A percentile compares a stretch with the other conserved stretches of the same genome.
phyloP scores from a whole-genome alignment of 2,888 invertebrate genomes.

The Hypomecis punctinalis region DNA sequence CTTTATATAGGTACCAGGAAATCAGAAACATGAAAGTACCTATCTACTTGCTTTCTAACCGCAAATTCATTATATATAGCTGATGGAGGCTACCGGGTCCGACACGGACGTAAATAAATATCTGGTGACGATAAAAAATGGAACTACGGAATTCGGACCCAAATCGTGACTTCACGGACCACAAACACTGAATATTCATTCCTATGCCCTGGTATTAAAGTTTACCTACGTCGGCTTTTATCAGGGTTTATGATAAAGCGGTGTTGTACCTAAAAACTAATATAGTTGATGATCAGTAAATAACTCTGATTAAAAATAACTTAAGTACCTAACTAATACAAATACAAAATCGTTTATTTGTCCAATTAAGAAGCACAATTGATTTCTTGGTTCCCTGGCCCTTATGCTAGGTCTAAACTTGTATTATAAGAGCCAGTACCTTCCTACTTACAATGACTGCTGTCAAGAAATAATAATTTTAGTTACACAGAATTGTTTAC shows the following conservation, averaged over 20 bases:
- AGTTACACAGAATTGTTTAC: too few species aligned
- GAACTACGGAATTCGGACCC: conserved; percentile 45
- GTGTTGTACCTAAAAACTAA: conserved; percentile 12
- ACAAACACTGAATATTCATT: conserved; percentile 11
- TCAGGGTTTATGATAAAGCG: not conserved
- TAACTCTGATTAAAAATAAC: too few species aligned
- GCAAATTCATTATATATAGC: conserved; percentile 37
- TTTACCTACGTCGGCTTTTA: not conserved
- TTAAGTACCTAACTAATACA: too few species aligned
- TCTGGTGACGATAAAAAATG: conserved; percentile 61
- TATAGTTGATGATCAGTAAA: conserved; percentile 9
- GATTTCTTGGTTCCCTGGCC: too few species aligned
- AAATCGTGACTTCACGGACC: conserved; percentile 22
- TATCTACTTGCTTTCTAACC: not conserved
- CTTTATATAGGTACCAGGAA: not conserved
- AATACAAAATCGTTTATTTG: too few species aligned
- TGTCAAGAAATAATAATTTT: too few species aligned
- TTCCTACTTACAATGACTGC: too few species aligned
- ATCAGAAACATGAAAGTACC: not conserved
- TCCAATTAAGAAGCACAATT: too few species aligned
- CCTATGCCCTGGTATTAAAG: conserved; percentile 14
- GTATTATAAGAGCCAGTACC: too few species aligned
- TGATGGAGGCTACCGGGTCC: conserved; percentile 48
- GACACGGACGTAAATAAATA: conserved; percentile 58
- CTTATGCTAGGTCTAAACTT: too few species aligned